Base-by-base conservation (phyloP, 2,888 invertebrate genomes). In the Podabrus alpinus region DNA sequence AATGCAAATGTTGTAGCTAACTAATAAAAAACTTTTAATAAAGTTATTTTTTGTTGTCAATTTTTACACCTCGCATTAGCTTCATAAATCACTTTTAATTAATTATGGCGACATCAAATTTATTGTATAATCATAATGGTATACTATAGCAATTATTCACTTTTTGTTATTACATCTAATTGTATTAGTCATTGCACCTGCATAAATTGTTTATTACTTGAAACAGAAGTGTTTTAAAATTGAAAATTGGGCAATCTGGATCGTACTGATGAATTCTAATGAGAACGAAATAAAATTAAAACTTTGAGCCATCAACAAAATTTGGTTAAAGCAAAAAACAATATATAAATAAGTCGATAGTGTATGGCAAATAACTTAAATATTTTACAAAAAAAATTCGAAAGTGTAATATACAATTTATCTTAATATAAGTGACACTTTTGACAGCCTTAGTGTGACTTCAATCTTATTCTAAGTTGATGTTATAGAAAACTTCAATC, bases 401-500 rank as follows among this genome's bases (percentile, higher is more conserved):
- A 68, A 68, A 72, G 68, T 72, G 68, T 67, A 68, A 72, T 72
- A 62, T 62, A 67, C 72, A 72, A 72, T 72, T 61, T 72, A 72
- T 72, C 72, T 72, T 72, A 67, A 72, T 72, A 67, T 72, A 72
- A 67, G 68, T 67, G 71, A 71, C 71, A 59, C 19, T 66, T 66
- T 71, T 71, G 71, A 71, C 71, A 71, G 66, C 71, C 66, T 66
- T 17, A 66, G 67, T 71, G 71, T 67, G 71, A 71, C 71, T 71
- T 66, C 45, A 66, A 71, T 71, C 71, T 71, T 60, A 45, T 71
- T 71, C 66, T 71, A 71, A 66, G 71, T 66, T 64, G 66, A 66
- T 73, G 69, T 74, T 75, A 75, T 75, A 75, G 78, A 68, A 75
- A 77, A 68, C 75, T 77, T 78, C 78, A 75, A 78, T 78, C 78